phyloP scores from a whole-genome alignment of 30 jellyfish, hydroid and myxozoan species.

The Catostylus mosaicus region DNA sequence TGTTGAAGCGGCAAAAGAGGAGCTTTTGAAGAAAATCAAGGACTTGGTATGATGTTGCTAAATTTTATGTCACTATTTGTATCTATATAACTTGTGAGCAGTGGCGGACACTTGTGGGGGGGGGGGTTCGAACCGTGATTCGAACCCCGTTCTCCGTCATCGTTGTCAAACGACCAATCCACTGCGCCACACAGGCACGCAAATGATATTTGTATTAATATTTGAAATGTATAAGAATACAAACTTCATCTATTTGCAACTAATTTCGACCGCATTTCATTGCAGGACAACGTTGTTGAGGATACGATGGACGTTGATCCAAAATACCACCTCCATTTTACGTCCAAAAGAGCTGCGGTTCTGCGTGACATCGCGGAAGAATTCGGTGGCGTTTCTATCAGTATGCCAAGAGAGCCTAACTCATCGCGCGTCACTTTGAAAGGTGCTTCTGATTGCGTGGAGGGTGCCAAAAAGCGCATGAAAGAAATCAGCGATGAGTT shows the following conservation, averaged over 20 bases:
- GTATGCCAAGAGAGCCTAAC: constrained; percentile 83
- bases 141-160: too few relatives aligned
- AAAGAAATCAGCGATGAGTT: constrained; percentile 69
- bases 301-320: constrained; percentile 86
- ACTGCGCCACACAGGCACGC: too few relatives aligned
- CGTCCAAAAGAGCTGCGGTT: constrained; percentile 86
- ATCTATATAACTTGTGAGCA: too few relatives aligned
- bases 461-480: constrained; percentile 91
- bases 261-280: too few relatives aligned
- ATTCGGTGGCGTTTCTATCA: constrained; percentile 90
- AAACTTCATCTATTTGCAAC: too few relatives aligned
- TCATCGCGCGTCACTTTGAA: constrained; percentile 79
- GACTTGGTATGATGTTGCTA: constrained; percentile 66
- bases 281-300: constrained; percentile 81
- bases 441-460: constrained; percentile 98
- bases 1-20: constrained; percentile 92
- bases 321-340: constrained; percentile 81
- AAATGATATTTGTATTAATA: too few relatives aligned
- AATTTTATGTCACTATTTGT: not conserved
- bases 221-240: too few relatives aligned
- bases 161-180: too few relatives aligned
- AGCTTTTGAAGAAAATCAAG: constrained; percentile 71
- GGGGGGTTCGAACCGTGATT: too few relatives aligned
- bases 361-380: constrained; percentile 88
- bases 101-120: too few relatives aligned